Conservation (phyloP, 2,797 vertebrate species). For the Syndactyla subalaris region DNA sequence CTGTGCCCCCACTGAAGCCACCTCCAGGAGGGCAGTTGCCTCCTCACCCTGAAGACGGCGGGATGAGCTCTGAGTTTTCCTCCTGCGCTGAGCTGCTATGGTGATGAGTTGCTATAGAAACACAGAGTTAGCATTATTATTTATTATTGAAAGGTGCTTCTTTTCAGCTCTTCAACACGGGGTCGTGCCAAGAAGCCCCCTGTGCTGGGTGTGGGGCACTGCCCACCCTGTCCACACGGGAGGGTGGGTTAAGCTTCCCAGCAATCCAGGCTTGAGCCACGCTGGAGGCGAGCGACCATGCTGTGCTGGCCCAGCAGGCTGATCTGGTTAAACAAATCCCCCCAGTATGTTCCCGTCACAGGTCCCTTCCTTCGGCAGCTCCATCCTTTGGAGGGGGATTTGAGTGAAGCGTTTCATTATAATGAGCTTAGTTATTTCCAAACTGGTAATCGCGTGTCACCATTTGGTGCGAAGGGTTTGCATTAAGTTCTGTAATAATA, state of each 20-base stretch:
- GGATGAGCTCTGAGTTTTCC: conserved; percentile 48
- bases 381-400: conserved; percentile 52
- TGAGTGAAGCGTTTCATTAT: neutral
- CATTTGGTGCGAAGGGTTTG: conserved; percentile 9
- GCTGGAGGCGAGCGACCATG: neutral
- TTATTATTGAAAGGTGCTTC: conserved; percentile 67
- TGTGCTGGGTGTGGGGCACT: neutral
- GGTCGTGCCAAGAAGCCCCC: neutral
- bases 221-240: neutral
- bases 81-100: conserved; percentile 59
- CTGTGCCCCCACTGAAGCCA: neutral
- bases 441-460: conserved; percentile 2
- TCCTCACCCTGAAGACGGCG: conserved; percentile 47
- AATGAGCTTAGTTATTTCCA: conserved; percentile 29
- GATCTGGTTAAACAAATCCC: conserved; percentile 57
- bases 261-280: neutral
- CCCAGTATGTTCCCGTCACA: neutral
- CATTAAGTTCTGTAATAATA: neutral
- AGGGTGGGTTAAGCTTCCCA: neutral
- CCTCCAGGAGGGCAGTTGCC: neutral
- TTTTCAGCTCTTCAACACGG: neutral
- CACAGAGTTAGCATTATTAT: conserved; percentile 68
- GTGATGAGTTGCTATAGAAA: conserved; percentile 75
- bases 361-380: neutral
- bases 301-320: conserved; percentile 6